A percentile compares a stretch with the other conserved stretches of the same genome.
Evolutionary conservation across 2,113 vertebrate species (phyloP).

Genomic region (Ochotona princeps): DNA sequence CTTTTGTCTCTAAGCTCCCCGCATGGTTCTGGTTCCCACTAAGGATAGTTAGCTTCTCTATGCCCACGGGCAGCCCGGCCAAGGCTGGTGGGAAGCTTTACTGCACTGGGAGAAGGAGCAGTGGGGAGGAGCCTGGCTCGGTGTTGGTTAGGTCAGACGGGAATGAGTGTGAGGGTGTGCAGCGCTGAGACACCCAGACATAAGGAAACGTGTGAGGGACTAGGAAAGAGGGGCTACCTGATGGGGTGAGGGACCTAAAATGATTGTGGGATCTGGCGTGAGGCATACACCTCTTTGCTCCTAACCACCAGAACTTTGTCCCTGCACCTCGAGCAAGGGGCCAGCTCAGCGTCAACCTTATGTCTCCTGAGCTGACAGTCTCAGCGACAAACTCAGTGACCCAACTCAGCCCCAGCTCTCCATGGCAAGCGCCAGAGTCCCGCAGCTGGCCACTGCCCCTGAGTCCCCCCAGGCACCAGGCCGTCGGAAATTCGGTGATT

Average conservation of each 20-base stretch:
- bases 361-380: neutral
- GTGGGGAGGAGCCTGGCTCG: too few species aligned
- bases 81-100: too few species aligned
- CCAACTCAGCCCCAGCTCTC: neutral
- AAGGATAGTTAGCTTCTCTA: neutral
- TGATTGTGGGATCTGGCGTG: neutral
- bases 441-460: neutral
- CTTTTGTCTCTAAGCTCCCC: neutral
- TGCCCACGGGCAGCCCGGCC: neutral
- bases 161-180: neutral
- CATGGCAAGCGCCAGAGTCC: neutral
- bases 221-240: neutral
- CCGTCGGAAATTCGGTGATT: neutral
- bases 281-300: neutral
- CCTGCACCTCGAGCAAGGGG: neutral
- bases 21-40: neutral
- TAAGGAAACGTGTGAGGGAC: neutral
- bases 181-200: neutral
- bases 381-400: neutral
- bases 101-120: too few species aligned
- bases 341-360: neutral
- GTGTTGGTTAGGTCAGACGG: neutral
- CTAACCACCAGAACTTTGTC: neutral
- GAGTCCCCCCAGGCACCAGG: neutral
- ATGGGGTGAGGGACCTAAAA: neutral